These are phyloP conservation scores for Poeciliopsis infans DNA, from an alignment of 2,797 vertebrate species.

Conservation along the genomic window DNA sequence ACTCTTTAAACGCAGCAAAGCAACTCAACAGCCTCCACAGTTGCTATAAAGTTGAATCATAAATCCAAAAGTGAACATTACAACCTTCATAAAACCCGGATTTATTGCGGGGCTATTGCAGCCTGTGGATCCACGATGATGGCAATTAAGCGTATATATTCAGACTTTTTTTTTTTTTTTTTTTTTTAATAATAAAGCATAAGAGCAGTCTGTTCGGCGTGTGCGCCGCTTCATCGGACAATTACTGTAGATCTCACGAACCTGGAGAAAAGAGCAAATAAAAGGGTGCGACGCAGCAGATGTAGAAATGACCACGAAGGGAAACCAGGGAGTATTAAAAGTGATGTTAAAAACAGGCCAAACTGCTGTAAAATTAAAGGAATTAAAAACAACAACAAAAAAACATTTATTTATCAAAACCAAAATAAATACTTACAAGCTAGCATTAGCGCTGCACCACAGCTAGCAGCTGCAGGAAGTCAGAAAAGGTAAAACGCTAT, in stretches of 20 bases:
- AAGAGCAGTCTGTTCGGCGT: not conserved
- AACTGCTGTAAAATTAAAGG: not conserved
- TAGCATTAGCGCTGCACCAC: not conserved
- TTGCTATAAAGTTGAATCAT: slow-evolving; percentile 25
- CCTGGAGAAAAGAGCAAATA: not conserved
- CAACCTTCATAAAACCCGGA: slow-evolving; percentile 23
- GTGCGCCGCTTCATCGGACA: not conserved
- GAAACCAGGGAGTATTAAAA: not conserved
- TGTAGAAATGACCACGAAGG: not conserved
- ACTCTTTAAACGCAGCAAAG: slow-evolving; percentile 10
- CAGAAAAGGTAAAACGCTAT: not conserved
- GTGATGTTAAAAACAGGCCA: not conserved
- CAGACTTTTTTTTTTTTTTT: not conserved
- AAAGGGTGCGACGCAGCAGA: not conserved
- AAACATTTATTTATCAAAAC: not conserved
- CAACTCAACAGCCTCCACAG: slow-evolving; percentile 15
- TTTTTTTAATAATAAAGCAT: not conserved
- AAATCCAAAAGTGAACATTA: slow-evolving; percentile 40
- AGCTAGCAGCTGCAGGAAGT: not conserved
- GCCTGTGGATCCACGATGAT: slow-evolving; percentile 4
- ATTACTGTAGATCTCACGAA: not conserved
- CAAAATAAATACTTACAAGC: not conserved
- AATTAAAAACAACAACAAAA: not conserved
- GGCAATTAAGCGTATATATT: slow-evolving; percentile 14
- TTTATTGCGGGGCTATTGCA: slow-evolving; percentile 21